Percentiles rank a stretch among this genome's conserved stretches.
These are phyloP conservation scores for Loripinus fragilis DNA, from an alignment of 2,888 invertebrate genomes.

Conservation along the genomic window DNA sequence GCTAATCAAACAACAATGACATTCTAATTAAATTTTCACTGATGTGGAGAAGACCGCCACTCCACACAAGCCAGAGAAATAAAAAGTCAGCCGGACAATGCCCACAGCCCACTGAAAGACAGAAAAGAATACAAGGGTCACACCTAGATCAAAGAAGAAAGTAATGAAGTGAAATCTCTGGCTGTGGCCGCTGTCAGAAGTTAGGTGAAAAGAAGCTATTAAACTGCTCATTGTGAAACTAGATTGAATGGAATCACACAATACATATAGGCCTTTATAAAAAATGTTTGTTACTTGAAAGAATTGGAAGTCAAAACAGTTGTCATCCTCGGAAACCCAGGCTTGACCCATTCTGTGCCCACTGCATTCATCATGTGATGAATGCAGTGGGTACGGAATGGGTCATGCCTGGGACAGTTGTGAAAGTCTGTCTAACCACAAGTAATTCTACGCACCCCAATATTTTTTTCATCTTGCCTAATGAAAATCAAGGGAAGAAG, in stretches of 20 bases:
- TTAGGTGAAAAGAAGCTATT: constrained; percentile 6
- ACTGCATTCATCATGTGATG: too few species aligned
- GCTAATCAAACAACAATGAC: constrained; percentile 1
- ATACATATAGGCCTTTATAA: too few species aligned
- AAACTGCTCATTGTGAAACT: background rate
- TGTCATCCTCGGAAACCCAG: too few species aligned
- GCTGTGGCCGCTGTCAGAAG: background rate
- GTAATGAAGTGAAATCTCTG: background rate
- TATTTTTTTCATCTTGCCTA: too few species aligned
- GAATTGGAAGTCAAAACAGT: too few species aligned
- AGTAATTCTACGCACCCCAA: too few species aligned
- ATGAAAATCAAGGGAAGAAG: background rate
- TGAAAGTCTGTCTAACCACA: too few species aligned
- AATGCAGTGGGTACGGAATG: too few species aligned
- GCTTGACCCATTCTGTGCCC: too few species aligned
- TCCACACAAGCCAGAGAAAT: background rate
- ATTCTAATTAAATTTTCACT: background rate
- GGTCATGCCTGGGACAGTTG: too few species aligned
- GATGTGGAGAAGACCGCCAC: background rate
- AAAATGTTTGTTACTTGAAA: too few species aligned
- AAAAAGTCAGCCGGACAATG: background rate
- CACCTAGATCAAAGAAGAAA: background rate
- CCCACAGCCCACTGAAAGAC: background rate
- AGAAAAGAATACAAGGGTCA: background rate
- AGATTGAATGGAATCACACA: background rate